These are phyloP conservation scores for Eledone cirrhosa DNA, from an alignment of 2,888 invertebrate species.

Conservation along the genomic window DNA sequence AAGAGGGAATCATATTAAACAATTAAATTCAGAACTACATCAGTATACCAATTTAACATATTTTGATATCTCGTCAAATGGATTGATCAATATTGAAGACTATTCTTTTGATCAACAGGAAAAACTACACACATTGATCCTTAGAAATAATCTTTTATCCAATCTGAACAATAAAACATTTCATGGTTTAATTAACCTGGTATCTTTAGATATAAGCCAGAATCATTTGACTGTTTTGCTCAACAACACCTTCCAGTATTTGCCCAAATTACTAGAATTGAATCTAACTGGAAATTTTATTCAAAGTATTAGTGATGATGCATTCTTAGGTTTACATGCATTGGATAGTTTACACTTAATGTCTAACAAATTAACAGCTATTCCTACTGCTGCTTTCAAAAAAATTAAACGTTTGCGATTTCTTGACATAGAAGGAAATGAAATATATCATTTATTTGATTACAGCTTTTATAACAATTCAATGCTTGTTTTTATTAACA, in stretches of 20 bases:
- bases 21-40: conserved; percentile 13
- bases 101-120: background rate
- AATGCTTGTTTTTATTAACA: background rate
- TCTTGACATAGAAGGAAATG: background rate
- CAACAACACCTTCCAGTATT: background rate
- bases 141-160: conserved; percentile 4
- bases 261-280: conserved; percentile 7
- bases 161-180: background rate
- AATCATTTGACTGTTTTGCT: conserved; percentile 14
- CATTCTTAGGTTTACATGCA: conserved; percentile 6
- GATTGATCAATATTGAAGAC: conserved; percentile 20
- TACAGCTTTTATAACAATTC: background rate
- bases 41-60: background rate
- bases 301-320: background rate
- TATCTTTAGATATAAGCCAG: conserved; percentile 9
- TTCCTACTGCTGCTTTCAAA: background rate
- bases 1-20: conserved; percentile 3
- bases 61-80: conserved; percentile 9
- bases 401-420: background rate
- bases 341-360: conserved; percentile 11
- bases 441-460: background rate
- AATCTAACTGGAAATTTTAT: conserved; percentile 26
- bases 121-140: conserved; percentile 17
- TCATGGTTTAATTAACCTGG: background rate
- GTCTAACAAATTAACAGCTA: background rate